Conservation (phyloP, 1,140 invertebrate species). For the Eupristina koningsbergeri region DNA sequence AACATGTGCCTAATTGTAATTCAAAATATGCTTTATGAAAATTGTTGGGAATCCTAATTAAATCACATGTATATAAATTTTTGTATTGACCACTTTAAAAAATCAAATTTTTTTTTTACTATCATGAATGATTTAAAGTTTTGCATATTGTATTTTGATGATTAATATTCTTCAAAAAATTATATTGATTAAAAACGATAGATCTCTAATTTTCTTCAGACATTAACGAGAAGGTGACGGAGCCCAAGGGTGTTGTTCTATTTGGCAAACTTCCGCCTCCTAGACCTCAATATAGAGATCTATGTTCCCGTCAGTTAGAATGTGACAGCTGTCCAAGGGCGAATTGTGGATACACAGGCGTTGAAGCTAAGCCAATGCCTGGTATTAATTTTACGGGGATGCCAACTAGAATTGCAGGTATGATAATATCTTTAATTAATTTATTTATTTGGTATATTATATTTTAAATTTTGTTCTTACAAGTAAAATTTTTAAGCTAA, state of each 20-base stretch:
- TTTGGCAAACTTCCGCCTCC: slow-evolving; percentile 71
- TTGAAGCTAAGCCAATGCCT: slow-evolving; percentile 62
- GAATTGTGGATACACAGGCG: slow-evolving; percentile 67
- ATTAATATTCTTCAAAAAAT: no score
- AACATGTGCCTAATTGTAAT: no score
- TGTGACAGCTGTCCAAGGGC: slow-evolving; percentile 69
- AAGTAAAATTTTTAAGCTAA: neutral
- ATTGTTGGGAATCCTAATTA: no score
- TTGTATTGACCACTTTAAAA: no score
- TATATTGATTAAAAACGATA: no score
- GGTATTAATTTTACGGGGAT: slow-evolving; percentile 63
- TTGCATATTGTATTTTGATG: no score
- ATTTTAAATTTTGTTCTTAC: neutral
- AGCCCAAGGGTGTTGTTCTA: slow-evolving; percentile 53
- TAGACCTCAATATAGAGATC: slow-evolving; percentile 70
- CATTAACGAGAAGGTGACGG: slow-evolving; percentile 50
- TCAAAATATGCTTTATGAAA: no score
- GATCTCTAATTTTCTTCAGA: slow-evolving; percentile 40
- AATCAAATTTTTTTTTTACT: no score
- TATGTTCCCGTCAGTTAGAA: slow-evolving; percentile 70
- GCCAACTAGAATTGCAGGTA: slow-evolving; percentile 63
- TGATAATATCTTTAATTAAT: neutral
- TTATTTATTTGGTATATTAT: neutral
- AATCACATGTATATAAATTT: no score
- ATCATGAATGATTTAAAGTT: no score